A percentile compares a stretch with the other conserved stretches of the same genome.
Evolutionary conservation across 2,113 vertebrate species (phyloP).

Genomic region (Podocnemis expansa): DNA sequence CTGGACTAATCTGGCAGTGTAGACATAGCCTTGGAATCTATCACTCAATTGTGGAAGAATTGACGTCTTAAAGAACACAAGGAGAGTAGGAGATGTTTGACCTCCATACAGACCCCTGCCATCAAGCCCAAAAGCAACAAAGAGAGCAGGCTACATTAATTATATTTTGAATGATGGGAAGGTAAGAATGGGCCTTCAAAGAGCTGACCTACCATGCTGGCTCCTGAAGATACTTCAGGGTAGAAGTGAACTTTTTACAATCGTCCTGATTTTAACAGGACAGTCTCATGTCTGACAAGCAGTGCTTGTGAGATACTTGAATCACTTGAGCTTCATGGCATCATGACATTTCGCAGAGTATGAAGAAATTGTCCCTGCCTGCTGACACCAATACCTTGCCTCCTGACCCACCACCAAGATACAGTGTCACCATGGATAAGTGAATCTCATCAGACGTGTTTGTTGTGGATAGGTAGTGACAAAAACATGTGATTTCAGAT

Average conservation of each 20-base stretch:
- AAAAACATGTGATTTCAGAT: neutral
- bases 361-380: too few species aligned
- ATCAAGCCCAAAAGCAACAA: neutral
- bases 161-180: neutral
- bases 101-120: too few species aligned
- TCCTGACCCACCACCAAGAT: neutral
- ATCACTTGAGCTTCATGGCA: too few species aligned
- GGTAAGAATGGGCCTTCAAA: neutral
- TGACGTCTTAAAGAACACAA: neutral
- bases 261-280: neutral
- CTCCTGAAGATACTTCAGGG: neutral
- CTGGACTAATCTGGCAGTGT: too few species aligned
- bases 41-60: neutral
- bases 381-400: neutral
- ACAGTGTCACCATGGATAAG: accelerated
- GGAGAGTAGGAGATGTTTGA: neutral
- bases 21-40: too few species aligned
- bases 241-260: neutral
- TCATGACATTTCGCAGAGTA: too few species aligned
- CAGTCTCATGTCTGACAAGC: neutral
- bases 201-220: neutral
- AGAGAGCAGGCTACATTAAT: neutral
- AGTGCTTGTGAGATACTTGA: too few species aligned
- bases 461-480: neutral
- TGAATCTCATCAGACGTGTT: too few species aligned